Evolutionary conservation across 2,113 vertebrate genomes (phyloP).

Genomic region (Columbina picui): DNA sequence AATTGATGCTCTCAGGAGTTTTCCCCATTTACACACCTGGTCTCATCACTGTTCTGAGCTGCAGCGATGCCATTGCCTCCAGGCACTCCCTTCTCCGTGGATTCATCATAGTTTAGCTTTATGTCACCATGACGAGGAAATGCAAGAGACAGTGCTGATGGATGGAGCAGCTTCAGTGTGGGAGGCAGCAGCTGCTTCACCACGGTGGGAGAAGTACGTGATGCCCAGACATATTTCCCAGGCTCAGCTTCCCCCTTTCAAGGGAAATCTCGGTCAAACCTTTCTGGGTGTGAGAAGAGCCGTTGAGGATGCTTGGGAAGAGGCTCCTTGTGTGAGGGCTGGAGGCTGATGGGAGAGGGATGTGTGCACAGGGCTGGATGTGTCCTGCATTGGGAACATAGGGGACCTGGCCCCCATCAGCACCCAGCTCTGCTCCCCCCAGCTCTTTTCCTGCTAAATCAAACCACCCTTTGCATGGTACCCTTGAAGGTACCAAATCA

Average conservation of each 20-base stretch:
- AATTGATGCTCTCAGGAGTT: no score
- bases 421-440: neutral
- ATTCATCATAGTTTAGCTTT: neutral
- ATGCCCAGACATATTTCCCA: fast-evolving
- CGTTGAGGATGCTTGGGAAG: neutral
- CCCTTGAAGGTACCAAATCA: neutral
- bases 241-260: fast-evolving
- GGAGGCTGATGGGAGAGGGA: neutral
- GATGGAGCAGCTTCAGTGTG: fast-evolving
- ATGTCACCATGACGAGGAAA: neutral
- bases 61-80: fast-evolving
- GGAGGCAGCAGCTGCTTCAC: neutral
- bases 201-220: fast-evolving
- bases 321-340: neutral
- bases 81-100: neutral
- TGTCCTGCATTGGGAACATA: neutral
- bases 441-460: no score
- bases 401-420: neutral
- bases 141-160: fast-evolving
- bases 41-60: neutral
- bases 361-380: neutral
- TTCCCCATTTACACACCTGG: neutral
- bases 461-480: neutral
- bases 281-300: neutral
- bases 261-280: neutral